phyloP scores from a whole-genome alignment of 2,797 vertebrate species.

The Antennarius maculatus region DNA sequence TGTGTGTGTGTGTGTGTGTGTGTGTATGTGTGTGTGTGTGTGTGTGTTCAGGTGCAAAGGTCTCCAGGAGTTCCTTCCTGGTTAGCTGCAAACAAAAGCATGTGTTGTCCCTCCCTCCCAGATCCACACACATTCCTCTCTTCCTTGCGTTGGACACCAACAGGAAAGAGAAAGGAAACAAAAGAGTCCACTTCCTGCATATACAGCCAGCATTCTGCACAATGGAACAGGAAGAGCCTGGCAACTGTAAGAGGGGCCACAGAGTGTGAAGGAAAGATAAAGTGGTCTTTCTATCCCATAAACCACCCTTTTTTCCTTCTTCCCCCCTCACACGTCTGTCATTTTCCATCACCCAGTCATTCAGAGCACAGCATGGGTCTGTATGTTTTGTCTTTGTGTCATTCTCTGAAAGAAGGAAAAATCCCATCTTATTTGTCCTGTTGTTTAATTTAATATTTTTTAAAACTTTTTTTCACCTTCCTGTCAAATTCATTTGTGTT shows the following conservation, averaged over 20 bases:
- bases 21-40: slow-evolving; percentile 3
- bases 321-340: slow-evolving; percentile 31
- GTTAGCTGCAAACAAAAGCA: slow-evolving; percentile 59
- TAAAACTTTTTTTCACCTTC: neutral
- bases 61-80: slow-evolving; percentile 62
- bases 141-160: slow-evolving; percentile 41
- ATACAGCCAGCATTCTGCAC: slow-evolving; percentile 64
- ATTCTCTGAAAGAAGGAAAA: slow-evolving; percentile 11
- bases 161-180: slow-evolving; percentile 80
- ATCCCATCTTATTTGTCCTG: neutral
- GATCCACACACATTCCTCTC: slow-evolving; percentile 49
- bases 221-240: slow-evolving; percentile 77
- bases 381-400: slow-evolving; percentile 27
- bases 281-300: slow-evolving; percentile 51
- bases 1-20: slow-evolving; percentile 10
- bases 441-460: neutral
- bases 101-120: slow-evolving; percentile 49
- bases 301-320: slow-evolving; percentile 34
- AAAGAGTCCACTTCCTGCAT: slow-evolving; percentile 76
- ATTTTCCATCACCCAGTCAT: slow-evolving; percentile 47
- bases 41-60: slow-evolving; percentile 37
- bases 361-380: slow-evolving; percentile 16
- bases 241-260: slow-evolving; percentile 65
- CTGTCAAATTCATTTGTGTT: slow-evolving; percentile 3
- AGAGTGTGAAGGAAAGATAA: slow-evolving; percentile 75